Percentiles rank a stretch among this genome's conserved stretches.
These are phyloP conservation scores for Sarcophilus harrisii DNA, from an alignment of 2,797 vertebrate species.

Conservation along the genomic window DNA sequence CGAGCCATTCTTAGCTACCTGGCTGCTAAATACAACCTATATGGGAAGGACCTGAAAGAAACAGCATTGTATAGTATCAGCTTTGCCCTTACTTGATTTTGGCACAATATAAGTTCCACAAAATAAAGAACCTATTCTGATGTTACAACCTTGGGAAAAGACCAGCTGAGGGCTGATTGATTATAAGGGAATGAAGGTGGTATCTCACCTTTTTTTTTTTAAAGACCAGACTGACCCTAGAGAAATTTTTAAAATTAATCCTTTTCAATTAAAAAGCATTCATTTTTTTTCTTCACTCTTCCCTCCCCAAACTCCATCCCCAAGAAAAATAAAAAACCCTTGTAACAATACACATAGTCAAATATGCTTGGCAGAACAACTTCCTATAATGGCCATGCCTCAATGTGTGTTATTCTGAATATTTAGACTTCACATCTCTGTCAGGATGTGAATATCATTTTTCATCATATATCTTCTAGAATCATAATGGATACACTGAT, in stretches of 20 bases:
- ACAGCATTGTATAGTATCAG: conserved; percentile 85
- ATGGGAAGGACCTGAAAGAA: conserved; percentile 87
- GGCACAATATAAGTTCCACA: neutral
- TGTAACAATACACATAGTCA: neutral
- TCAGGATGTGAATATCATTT: neutral
- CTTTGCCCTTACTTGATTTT: neutral
- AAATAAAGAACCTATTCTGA: neutral
- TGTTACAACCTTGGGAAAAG: neutral
- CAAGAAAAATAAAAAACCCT: neutral
- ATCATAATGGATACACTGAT: neutral
- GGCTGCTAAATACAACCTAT: conserved; percentile 87
- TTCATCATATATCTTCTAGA: neutral
- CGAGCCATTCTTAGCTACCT: conserved; percentile 89
- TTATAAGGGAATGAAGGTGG: neutral
- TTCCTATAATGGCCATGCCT: neutral
- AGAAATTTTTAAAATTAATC: neutral
- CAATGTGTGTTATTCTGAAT: neutral
- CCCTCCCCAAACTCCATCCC: neutral
- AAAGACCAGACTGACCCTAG: neutral
- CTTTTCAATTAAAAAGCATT: neutral
- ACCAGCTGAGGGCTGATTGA: neutral
- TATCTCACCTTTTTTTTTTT: too few relatives aligned
- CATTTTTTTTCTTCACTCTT: neutral
- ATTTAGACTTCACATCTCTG: neutral
- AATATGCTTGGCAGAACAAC: neutral